These are phyloP conservation scores for Sphaerophoria rueppellii DNA, from an alignment of 2,888 invertebrate genomes.

Conservation along the genomic window DNA sequence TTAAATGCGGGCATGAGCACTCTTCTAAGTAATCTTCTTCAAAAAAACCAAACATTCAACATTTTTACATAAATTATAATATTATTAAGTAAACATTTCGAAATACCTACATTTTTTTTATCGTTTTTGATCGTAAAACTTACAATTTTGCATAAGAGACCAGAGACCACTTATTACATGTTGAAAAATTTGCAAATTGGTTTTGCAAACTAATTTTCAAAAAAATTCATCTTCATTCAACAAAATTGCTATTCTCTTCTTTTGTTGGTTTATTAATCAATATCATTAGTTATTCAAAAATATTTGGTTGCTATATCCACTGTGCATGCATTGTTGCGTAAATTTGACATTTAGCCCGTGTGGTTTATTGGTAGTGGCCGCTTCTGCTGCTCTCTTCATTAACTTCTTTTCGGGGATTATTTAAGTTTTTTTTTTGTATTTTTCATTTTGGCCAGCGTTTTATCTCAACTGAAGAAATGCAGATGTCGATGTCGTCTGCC, in stretches of 20 bases:
- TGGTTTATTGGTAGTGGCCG: constrained; percentile 24
- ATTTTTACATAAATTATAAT: too few relatives aligned
- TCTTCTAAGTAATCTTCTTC: too few relatives aligned
- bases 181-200: constrained; percentile 14
- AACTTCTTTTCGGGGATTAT: constrained; percentile 18
- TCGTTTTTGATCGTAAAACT: not conserved
- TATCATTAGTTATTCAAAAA: constrained; percentile 33
- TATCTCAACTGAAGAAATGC: constrained; percentile 3
- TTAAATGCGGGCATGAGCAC: not conserved
- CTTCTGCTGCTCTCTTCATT: constrained; percentile 27
- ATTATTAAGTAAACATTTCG: too few relatives aligned
- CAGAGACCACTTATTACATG: constrained; percentile 1
- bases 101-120: too few relatives aligned
- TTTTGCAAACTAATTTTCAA: constrained; percentile 19
- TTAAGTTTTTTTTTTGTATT: constrained; percentile 3
- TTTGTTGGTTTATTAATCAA: constrained; percentile 41
- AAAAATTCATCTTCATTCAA: not conserved
- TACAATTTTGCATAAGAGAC: not conserved
- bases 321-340: constrained; percentile 63
- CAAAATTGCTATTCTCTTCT: constrained; percentile 2
- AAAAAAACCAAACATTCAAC: too few relatives aligned
- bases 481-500: constrained; percentile 12
- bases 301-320: not conserved
- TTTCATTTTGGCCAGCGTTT: too few relatives aligned
- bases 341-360: constrained; percentile 63